Conservation (phyloP, 2,113 vertebrate genomes). For the Myotis davidii region DNA sequence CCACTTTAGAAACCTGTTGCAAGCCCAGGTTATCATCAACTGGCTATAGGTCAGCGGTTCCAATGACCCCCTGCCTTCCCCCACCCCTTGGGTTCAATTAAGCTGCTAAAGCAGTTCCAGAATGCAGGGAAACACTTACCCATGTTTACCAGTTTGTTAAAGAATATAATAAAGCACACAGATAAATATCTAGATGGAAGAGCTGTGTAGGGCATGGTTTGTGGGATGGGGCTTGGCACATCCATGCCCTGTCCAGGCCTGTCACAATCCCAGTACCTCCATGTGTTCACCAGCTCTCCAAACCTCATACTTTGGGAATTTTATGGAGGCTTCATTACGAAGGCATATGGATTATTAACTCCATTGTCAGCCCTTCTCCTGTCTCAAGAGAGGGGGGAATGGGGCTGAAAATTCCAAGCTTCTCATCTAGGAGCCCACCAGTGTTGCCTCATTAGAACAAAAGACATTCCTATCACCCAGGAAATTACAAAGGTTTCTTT, state of each 20-base stretch:
- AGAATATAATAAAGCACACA: not conserved
- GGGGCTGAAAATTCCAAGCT: not conserved
- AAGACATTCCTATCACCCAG: not conserved
- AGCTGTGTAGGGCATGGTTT: not conserved
- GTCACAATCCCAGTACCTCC: not conserved
- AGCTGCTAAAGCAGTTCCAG: not conserved
- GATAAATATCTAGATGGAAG: not conserved
- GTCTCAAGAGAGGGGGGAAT: not conserved
- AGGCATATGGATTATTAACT: not conserved
- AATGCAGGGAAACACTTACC: not conserved
- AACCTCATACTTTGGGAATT: not conserved
- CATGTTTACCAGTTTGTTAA: not conserved
- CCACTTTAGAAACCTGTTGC: not conserved
- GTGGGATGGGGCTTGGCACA: not conserved
- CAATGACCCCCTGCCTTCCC: not conserved
- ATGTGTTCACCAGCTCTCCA: not conserved
- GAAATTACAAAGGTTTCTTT: not conserved
- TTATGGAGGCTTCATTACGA: not conserved
- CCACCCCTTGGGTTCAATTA: not conserved
- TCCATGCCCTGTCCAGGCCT: not conserved
- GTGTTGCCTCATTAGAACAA: not conserved
- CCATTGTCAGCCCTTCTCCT: not conserved
- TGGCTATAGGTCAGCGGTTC: not conserved
- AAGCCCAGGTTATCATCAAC: not conserved
- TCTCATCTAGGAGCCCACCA: not conserved